Conservation (phyloP, 2,888 invertebrate species). For the Osmoderma eremita region DNA sequence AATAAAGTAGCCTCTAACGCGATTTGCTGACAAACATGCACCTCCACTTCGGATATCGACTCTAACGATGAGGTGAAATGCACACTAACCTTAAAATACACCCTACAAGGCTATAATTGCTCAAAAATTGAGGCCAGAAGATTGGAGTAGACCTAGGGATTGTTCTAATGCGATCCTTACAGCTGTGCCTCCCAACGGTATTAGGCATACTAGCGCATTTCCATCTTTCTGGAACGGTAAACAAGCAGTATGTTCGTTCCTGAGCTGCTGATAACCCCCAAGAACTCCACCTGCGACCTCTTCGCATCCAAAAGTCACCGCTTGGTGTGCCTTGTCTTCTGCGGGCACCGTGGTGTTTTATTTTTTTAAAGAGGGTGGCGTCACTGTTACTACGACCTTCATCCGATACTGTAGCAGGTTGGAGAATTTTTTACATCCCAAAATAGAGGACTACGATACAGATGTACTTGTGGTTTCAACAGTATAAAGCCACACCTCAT, state of each 20-base stretch:
- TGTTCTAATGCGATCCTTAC: conserved; percentile 15
- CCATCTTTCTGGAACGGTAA: not conserved
- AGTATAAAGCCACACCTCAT: not conserved
- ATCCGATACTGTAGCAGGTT: not conserved
- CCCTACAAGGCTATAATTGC: not conserved
- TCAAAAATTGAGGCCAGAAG: not conserved
- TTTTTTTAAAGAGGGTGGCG: not conserved
- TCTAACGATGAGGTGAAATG: not conserved
- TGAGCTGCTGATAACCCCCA: not conserved
- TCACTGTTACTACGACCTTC: not conserved
- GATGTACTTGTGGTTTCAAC: conserved; percentile 3
- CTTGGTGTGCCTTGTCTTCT: conserved; percentile 11
- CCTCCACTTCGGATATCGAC: not conserved
- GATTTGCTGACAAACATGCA: not conserved
- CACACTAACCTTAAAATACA: not conserved
- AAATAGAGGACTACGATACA: too few relatives aligned
- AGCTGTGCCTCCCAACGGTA: not conserved
- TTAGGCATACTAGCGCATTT: not conserved
- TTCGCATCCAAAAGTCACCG: conserved; percentile 1
- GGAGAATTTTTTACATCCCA: not conserved
- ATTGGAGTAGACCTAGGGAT: not conserved
- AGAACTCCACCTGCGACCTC: not conserved
- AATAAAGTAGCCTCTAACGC: not conserved
- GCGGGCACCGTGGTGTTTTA: not conserved
- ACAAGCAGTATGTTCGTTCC: not conserved